phyloP scores from a whole-genome alignment of 2,797 vertebrate genomes.

The Triplophysa yarkandensis region DNA sequence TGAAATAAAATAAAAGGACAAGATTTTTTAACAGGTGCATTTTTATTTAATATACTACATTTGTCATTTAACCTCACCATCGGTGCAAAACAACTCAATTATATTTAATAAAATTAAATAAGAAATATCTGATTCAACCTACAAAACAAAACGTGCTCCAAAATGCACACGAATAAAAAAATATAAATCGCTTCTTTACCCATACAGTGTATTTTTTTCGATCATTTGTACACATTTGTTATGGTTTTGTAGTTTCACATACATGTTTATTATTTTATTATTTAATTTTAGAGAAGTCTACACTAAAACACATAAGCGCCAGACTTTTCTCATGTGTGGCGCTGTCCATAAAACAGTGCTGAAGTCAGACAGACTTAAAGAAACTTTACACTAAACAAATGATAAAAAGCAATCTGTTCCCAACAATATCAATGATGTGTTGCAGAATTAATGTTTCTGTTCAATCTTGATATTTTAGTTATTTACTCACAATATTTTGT shows the following conservation, averaged over 20 bases:
- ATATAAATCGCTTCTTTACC: too few relatives aligned
- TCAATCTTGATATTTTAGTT: background rate
- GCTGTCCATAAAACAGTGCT: constrained; percentile 58
- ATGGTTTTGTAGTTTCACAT: background rate
- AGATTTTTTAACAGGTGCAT: too few relatives aligned
- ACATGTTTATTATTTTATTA: too few relatives aligned
- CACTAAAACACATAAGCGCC: background rate
- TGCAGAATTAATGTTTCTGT: too few relatives aligned
- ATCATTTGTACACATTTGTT: too few relatives aligned
- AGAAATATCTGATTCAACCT: background rate
- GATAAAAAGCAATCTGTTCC: background rate
- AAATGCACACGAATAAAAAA: too few relatives aligned
- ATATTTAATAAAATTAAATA: constrained; percentile 9
- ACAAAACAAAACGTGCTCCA: background rate
- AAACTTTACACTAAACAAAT: background rate
- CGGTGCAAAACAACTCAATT: too few relatives aligned
- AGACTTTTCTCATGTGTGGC: constrained; percentile 1
- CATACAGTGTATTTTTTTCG: too few relatives aligned
- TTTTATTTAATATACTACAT: too few relatives aligned
- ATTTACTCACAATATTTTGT: background rate
- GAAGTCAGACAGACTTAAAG: constrained; percentile 21
- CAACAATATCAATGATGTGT: background rate
- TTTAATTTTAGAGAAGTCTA: too few relatives aligned
- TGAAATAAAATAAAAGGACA: too few relatives aligned
- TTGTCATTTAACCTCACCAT: too few relatives aligned